Percentiles rank a stretch among this genome's conserved stretches.
Evolutionary conservation across 2,797 vertebrate species (phyloP).

Genomic region (Bradypus variegatus): DNA sequence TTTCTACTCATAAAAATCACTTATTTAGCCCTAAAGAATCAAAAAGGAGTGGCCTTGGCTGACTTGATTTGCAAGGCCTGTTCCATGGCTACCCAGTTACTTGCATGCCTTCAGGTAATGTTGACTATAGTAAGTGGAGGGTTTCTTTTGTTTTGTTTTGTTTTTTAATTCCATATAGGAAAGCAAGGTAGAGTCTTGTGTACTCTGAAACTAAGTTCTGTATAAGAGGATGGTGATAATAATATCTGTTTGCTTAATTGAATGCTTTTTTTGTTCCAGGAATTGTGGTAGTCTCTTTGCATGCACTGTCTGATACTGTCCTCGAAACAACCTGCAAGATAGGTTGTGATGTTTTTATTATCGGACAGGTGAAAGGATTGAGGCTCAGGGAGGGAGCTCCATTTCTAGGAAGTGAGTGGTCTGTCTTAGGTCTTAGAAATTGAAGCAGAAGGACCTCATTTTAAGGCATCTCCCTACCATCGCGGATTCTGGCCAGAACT

Average conservation of each 20-base stretch:
- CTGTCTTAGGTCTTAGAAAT: not conserved
- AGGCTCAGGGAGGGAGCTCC: not conserved
- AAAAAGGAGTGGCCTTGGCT: not conserved
- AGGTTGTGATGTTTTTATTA: not conserved
- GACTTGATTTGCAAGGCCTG: not conserved
- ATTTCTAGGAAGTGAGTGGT: not conserved
- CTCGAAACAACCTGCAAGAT: not conserved
- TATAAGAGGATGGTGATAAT: not conserved
- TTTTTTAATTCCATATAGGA: not conserved
- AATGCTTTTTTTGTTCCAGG: not conserved
- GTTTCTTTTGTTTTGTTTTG: not conserved
- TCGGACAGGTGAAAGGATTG: not conserved
- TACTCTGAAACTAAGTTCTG: not conserved
- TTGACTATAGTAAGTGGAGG: fast-evolving
- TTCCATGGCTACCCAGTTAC: not conserved
- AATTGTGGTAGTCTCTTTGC: not conserved
- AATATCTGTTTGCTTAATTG: not conserved
- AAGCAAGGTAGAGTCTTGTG: not conserved
- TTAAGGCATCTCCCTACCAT: not conserved
- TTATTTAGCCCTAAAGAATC: not conserved
- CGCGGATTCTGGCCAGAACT: not conserved
- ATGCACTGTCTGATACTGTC: not conserved
- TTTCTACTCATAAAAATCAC: not conserved
- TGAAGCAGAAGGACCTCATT: not conserved
- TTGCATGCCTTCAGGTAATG: not conserved